Evolutionary conservation across 2,888 invertebrate species (phyloP).

Genomic region (Thecocarcelia acutangulata): DNA sequence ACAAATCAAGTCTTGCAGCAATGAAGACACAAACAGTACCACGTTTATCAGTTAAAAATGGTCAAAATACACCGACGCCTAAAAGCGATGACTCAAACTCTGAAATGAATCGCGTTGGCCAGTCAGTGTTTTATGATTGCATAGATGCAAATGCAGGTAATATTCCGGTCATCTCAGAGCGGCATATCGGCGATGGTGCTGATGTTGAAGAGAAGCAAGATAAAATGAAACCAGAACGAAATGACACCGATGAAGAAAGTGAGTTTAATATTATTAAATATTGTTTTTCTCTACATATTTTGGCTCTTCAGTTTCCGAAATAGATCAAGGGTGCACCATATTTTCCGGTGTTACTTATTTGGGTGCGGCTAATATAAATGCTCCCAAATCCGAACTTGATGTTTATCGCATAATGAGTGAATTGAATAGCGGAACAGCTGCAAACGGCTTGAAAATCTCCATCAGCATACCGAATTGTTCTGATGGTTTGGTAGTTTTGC

Average conservation of each 20-base stretch:
- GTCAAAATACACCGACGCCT: constrained; percentile 72
- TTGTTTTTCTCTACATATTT: background rate
- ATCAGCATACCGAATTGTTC: constrained; percentile 96
- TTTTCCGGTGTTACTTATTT: constrained; percentile 96
- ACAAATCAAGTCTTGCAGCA: constrained; percentile 53
- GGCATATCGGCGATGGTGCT: constrained; percentile 76
- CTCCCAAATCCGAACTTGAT: constrained; percentile 95
- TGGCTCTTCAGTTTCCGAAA: constrained; percentile 85
- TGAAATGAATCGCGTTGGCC: constrained; percentile 80
- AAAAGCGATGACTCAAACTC: constrained; percentile 77
- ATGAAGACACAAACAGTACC: constrained; percentile 72
- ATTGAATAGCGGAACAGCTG: constrained; percentile 87
- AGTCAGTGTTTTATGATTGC: constrained; percentile 81
- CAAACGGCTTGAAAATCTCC: constrained; percentile 91
- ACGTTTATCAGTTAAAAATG: constrained; percentile 68
- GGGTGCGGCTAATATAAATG: constrained; percentile 94
- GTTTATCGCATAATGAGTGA: constrained; percentile 96
- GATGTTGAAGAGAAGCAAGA: constrained; percentile 87
- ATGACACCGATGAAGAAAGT: constrained; percentile 89
- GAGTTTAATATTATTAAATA: constrained; percentile 68
- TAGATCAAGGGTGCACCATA: constrained; percentile 93
- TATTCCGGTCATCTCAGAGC: background rate
- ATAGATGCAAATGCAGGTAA: constrained; percentile 77
- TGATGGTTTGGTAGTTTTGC: constrained; percentile 96
- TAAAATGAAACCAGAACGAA: constrained; percentile 87